Base-by-base conservation (phyloP, 2,797 vertebrate species). In the Phrynocephalus forsythii region DNA sequence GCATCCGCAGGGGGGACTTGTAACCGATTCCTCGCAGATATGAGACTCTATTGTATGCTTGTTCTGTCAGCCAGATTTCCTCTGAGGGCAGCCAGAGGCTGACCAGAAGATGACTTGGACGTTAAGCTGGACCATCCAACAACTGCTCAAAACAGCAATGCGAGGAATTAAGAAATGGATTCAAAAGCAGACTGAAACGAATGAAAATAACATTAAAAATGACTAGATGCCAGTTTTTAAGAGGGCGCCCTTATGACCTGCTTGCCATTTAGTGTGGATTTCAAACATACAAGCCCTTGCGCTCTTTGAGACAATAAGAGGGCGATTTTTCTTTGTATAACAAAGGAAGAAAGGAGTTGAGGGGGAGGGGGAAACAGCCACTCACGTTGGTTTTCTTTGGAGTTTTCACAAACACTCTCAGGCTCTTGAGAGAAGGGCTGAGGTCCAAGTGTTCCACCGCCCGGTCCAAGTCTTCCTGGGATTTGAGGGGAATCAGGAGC, bases 381-480 rank as follows among this genome's bases (percentile, higher is more conserved):
- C 94, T 95, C 94, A 99, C 98, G 48, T 97, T 97, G 92, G 97
- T 97, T 97, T 98, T 98, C 94, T 97, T 97, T 89, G 98, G 97
- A 88, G 97, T 97, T 94, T 97, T 98, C 76, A 98, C 97, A 91
- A 98, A 94, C 88, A 99, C 96, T 92, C 97, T 96, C 92, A 99
- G 96, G 87, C 97, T 97, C 87, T 98, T 98, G 91, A 96, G 93
- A 91, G 96, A 97, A 20, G 97, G 96, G 94, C 96, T 97, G 91
- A 95, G 96, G 93, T 97, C 95, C 95, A 98, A 85, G 67, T 95
- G 95, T 92, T 97, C 95, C 93, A 98, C 92, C 0, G 98, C 98
- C 93, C 97, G 96, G 91, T 99, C 98, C 97, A 99, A 95, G 92
- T 99, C 98, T 93, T 98, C 98, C 96, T 99, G 98, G 86, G 97